A percentile compares a stretch with the other conserved stretches of the same genome.
These are phyloP conservation scores for Liposcelis brunnea DNA, from an alignment of 2,888 invertebrate species.

Conservation along the genomic window DNA sequence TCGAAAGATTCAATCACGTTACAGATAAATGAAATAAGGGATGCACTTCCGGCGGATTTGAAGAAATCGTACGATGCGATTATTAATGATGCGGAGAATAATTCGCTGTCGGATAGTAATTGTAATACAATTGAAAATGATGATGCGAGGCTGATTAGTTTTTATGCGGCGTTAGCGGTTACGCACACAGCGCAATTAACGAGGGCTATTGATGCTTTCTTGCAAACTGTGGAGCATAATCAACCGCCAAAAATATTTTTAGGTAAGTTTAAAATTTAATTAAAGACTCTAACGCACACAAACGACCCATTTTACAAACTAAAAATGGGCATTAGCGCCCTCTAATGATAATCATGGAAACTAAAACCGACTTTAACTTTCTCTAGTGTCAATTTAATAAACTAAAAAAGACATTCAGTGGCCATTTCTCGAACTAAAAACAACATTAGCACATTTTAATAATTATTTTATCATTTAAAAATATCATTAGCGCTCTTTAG, in stretches of 20 bases:
- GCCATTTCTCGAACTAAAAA: too few species aligned
- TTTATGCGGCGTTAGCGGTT: slow-evolving; percentile 74
- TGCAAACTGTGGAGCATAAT: slow-evolving; percentile 79
- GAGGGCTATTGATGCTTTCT: slow-evolving; percentile 81
- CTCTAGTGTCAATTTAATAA: too few species aligned
- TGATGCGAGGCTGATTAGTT: slow-evolving; percentile 34
- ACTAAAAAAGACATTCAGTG: too few species aligned
- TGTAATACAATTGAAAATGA: slow-evolving; percentile 25
- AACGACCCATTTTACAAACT: too few species aligned
- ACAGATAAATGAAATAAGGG: slow-evolving; percentile 57
- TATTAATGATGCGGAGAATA: slow-evolving; percentile 51
- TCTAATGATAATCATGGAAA: too few species aligned
- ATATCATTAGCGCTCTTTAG: too few species aligned
- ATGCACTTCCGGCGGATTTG: slow-evolving; percentile 52
- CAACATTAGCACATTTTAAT: too few species aligned
- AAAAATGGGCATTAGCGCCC: too few species aligned
- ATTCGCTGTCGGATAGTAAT: slow-evolving; percentile 34
- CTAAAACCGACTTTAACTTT: too few species aligned
- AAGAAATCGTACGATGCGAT: slow-evolving; percentile 58
- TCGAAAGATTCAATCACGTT: slow-evolving; percentile 52
- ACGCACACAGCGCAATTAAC: slow-evolving; percentile 71
- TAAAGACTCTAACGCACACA: background rate
- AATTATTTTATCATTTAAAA: too few species aligned
- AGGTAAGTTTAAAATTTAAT: slow-evolving; percentile 8
- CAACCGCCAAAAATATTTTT: slow-evolving; percentile 65